Evolutionary conservation across 2,113 vertebrate genomes (phyloP).

Genomic region (Zapornia atra): DNA sequence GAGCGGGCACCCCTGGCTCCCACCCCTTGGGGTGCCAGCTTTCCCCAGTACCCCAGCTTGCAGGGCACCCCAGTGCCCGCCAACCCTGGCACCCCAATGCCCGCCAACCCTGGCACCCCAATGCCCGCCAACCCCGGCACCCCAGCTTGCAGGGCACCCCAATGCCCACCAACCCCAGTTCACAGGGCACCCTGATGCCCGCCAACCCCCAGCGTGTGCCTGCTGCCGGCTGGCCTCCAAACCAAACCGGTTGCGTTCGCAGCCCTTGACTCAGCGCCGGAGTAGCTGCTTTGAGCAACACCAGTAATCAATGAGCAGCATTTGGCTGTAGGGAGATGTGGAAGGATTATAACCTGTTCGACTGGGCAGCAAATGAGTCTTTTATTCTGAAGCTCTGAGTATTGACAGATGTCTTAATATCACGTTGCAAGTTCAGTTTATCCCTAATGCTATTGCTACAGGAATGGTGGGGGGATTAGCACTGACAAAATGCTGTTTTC

Average conservation of each 20-base stretch:
- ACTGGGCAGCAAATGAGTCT: constrained; percentile 38
- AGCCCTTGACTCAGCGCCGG: constrained; percentile 39
- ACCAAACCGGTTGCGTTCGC: not conserved
- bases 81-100: too few relatives aligned
- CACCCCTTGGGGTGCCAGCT: too few relatives aligned
- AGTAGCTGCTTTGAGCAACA: not conserved
- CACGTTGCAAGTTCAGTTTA: constrained; percentile 20
- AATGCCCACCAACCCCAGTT: not conserved
- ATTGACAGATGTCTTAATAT: constrained; percentile 13
- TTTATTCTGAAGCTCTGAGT: not conserved
- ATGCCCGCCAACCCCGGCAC: not conserved
- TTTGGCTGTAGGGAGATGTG: not conserved
- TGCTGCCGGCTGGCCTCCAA: not conserved
- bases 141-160: not conserved
- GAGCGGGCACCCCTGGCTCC: not conserved
- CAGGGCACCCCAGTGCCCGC: too few relatives aligned
- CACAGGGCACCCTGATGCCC: not conserved
- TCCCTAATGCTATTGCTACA: not conserved
- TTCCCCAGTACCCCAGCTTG: too few relatives aligned
- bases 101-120: too few relatives aligned
- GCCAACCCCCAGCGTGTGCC: not conserved
- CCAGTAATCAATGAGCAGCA: not conserved
- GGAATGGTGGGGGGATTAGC: constrained; percentile 12
- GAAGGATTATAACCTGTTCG: constrained; percentile 38
- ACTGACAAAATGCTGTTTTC: not conserved